Evolutionary conservation across 1,140 invertebrate species (phyloP).

Genomic region (Nymphalis io): DNA sequence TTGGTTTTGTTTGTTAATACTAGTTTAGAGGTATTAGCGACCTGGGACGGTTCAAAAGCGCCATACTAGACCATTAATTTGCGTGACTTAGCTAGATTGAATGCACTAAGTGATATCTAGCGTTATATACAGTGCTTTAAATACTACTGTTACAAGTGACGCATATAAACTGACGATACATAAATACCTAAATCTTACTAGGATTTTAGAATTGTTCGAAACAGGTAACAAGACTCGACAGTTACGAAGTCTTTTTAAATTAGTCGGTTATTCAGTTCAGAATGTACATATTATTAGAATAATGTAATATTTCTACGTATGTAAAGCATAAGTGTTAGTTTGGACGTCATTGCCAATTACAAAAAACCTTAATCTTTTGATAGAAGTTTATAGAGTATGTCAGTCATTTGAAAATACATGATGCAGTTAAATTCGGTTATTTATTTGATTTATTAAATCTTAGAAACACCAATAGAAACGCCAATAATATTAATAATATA

Average conservation of each 20-base stretch:
- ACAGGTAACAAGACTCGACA: background rate
- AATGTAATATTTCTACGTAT: background rate
- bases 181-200: background rate
- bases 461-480: too few relatives aligned
- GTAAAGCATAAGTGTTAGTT: too few relatives aligned
- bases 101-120: slow-evolving; percentile 22
- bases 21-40: slow-evolving; percentile 6
- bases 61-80: slow-evolving; percentile 30
- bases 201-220: background rate
- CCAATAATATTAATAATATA: too few relatives aligned
- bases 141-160: background rate
- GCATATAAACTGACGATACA: background rate
- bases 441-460: too few relatives aligned
- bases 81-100: slow-evolving; percentile 29
- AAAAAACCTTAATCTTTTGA: too few relatives aligned
- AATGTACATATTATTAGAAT: background rate
- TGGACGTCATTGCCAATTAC: too few relatives aligned
- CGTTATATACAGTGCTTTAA: background rate
- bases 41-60: slow-evolving; percentile 7
- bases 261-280: background rate
- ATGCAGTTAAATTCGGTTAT: too few relatives aligned
- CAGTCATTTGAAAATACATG: too few relatives aligned
- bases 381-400: too few relatives aligned
- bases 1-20: too few relatives aligned
- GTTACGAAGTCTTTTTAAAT: background rate